phyloP scores from a whole-genome alignment of 2,888 invertebrate species.

The Oxystoma pomonae region DNA sequence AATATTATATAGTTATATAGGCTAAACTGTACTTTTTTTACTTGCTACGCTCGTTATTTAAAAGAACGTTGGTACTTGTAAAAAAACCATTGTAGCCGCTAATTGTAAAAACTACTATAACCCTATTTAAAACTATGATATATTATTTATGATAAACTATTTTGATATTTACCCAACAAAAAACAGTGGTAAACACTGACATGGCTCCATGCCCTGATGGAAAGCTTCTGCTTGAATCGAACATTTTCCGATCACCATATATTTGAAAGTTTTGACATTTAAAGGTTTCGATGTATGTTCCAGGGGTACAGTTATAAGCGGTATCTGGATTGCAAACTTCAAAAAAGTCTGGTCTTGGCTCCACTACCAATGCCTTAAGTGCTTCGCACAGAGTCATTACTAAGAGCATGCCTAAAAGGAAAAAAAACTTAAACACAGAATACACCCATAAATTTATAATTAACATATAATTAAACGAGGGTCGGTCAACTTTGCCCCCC shows the following conservation, averaged over 20 bases:
- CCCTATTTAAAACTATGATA: too few species aligned
- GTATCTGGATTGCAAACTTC: slow-evolving; percentile 66
- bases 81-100: too few species aligned
- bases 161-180: slow-evolving; percentile 57
- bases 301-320: slow-evolving; percentile 56
- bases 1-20: too few species aligned
- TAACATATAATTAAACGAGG: too few species aligned
- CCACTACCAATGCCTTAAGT: slow-evolving; percentile 63
- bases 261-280: slow-evolving; percentile 60
- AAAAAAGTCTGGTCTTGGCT: slow-evolving; percentile 71
- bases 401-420: slow-evolving; percentile 45
- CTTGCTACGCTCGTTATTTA: too few species aligned
- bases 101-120: too few species aligned
- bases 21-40: too few species aligned
- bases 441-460: too few species aligned
- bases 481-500: too few species aligned
- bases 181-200: slow-evolving; percentile 63
- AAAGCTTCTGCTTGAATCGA: slow-evolving; percentile 66
- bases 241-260: slow-evolving; percentile 53
- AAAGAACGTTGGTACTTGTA: too few species aligned
- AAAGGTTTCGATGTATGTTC: slow-evolving; percentile 53
- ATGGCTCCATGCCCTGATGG: slow-evolving; percentile 76
- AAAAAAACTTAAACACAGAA: too few species aligned
- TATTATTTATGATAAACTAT: too few species aligned
- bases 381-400: slow-evolving; percentile 60